A percentile compares a stretch with the other conserved stretches of the same genome.
Conservation (phyloP, 92 coral and sea anemone species). For the Micromussa lordhowensis region DNA sequence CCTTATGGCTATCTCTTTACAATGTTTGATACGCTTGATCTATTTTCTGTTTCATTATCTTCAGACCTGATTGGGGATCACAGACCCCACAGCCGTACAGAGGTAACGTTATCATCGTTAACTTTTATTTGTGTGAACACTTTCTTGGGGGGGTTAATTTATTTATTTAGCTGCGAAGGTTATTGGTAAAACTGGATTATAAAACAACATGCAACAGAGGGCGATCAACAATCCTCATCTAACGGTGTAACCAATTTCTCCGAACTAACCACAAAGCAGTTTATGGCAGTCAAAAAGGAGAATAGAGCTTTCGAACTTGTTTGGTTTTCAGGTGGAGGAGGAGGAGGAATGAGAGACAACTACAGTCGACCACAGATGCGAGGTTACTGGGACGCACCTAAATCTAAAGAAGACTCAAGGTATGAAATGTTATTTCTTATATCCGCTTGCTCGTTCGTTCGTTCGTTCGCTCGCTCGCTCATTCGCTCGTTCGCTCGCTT, state of each 20-base stretch:
- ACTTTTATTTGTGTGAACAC: neutral
- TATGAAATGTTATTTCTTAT: neutral
- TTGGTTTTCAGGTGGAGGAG: conserved; percentile 39
- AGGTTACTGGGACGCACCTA: conserved; percentile 92
- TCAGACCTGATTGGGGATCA: conserved; percentile 84
- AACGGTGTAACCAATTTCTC: neutral
- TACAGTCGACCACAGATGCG: conserved; percentile 84
- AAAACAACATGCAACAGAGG: neutral
- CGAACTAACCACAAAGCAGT: neutral
- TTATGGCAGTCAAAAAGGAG: neutral
- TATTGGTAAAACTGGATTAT: neutral
- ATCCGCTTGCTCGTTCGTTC: neutral
- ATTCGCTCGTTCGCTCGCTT: too few relatives aligned
- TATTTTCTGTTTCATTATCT: conserved; percentile 7
- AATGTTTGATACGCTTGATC: neutral
- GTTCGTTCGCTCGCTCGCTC: neutral
- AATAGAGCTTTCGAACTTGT: neutral
- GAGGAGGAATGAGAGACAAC: conserved; percentile 82
- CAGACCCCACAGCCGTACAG: conserved; percentile 87
- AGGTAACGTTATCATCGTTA: conserved; percentile 27
- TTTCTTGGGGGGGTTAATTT: too few relatives aligned
- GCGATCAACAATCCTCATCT: neutral
- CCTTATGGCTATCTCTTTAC: neutral
- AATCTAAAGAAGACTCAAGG: conserved; percentile 72
- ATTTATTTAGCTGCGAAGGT: too few relatives aligned